phyloP scores from a whole-genome alignment of 2,113 vertebrate species.

The Cyanoderma ruficeps region DNA sequence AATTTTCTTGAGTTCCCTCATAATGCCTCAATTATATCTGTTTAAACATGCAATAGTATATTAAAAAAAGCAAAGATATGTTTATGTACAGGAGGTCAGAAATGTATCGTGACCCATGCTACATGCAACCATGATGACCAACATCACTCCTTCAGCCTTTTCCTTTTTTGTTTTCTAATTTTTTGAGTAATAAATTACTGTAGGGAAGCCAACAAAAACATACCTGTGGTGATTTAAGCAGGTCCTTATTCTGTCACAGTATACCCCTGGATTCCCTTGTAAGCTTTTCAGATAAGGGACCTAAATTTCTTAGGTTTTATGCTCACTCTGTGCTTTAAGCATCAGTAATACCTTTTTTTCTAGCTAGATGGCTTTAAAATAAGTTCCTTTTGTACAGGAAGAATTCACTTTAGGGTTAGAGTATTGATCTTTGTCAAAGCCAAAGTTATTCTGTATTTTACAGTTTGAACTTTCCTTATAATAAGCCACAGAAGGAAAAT shows the following conservation, averaged over 20 bases:
- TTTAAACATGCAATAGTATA: not conserved
- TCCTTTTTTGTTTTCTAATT: not conserved
- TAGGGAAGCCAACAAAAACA: not conserved
- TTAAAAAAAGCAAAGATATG: not conserved
- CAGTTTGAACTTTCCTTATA: not conserved
- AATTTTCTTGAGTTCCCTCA: not conserved
- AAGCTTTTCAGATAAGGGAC: not conserved
- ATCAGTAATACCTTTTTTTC: not conserved
- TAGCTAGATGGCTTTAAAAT: not conserved
- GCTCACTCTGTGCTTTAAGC: not conserved
- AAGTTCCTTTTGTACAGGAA: not conserved
- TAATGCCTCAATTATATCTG: not conserved
- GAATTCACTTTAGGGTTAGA: not conserved
- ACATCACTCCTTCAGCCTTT: not conserved
- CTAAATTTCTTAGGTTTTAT: not conserved
- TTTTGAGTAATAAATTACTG: not conserved
- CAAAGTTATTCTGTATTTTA: not conserved
- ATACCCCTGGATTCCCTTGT: not conserved
- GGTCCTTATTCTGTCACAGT: not conserved
- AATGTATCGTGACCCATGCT: not conserved
- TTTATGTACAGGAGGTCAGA: not conserved
- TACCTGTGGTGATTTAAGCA: not conserved
- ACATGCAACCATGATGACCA: not conserved
- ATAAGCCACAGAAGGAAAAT: not conserved
- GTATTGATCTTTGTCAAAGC: not conserved